A percentile compares a stretch with the other conserved stretches of the same genome.
These are phyloP conservation scores for Gastrophryne carolinensis DNA, from an alignment of 2,797 vertebrate genomes.

Conservation along the genomic window DNA sequence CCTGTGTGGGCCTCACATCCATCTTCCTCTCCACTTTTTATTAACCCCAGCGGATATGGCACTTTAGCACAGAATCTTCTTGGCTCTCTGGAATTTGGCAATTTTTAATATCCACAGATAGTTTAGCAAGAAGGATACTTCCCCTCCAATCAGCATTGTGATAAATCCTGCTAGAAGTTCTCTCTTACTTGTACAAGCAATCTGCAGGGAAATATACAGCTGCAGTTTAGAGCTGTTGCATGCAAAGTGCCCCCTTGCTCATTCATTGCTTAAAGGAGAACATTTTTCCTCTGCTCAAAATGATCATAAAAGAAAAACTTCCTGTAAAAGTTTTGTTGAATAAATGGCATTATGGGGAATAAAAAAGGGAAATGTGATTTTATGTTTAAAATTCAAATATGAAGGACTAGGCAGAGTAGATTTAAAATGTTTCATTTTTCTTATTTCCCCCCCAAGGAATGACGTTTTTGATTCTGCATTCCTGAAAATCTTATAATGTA, in stretches of 20 bases:
- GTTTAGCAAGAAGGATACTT: constrained; percentile 49
- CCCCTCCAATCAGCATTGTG: constrained; percentile 36
- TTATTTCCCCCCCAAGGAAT: too few relatives aligned
- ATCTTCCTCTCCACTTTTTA: constrained; percentile 38
- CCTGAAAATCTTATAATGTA: too few relatives aligned
- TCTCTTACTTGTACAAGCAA: constrained; percentile 21
- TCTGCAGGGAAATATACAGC: constrained; percentile 44
- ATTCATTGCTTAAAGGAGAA: constrained; percentile 2
- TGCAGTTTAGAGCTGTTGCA: constrained; percentile 35
- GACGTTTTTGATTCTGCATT: too few relatives aligned
- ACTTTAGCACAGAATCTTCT: constrained; percentile 35
- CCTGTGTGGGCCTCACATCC: constrained; percentile 20
- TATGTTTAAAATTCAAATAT: neutral
- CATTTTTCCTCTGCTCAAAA: neutral
- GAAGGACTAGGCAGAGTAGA: neutral
- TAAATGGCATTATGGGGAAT: neutral
- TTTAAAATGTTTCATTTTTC: too few relatives aligned
- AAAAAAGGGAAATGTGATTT: neutral
- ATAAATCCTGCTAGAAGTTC: constrained; percentile 39
- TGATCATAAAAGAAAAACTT: neutral
- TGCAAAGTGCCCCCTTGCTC: constrained; percentile 31
- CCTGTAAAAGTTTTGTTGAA: neutral
- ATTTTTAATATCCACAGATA: constrained; percentile 51
- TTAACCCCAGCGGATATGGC: constrained; percentile 41
- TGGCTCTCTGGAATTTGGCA: constrained; percentile 36